Percentiles rank a stretch among this genome's conserved stretches.
These are phyloP conservation scores for Eristalinus sepulchralis DNA, from an alignment of 2,888 invertebrate genomes.

Conservation along the genomic window DNA sequence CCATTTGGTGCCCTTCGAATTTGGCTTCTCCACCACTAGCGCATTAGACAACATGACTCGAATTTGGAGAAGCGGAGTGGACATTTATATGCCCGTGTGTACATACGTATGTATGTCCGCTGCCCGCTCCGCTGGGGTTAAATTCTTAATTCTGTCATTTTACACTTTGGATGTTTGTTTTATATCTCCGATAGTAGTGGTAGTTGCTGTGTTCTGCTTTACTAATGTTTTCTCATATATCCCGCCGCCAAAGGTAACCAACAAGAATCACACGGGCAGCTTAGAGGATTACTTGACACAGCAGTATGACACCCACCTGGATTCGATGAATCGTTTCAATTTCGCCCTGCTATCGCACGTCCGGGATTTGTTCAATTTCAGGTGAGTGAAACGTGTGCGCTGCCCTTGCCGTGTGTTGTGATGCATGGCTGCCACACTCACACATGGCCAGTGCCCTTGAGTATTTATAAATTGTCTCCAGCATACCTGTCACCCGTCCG, in stretches of 20 bases:
- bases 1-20: slow-evolving; percentile 65
- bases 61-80: neutral
- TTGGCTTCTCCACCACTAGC: slow-evolving; percentile 37
- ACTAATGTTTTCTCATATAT: slow-evolving; percentile 28
- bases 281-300: slow-evolving; percentile 82
- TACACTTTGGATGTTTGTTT: slow-evolving; percentile 53
- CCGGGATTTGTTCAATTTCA: slow-evolving; percentile 85
- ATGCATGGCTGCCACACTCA: neutral
- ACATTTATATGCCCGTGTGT: slow-evolving; percentile 32
- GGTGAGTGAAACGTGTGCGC: slow-evolving; percentile 80
- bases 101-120: slow-evolving; percentile 34
- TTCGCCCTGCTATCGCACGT: slow-evolving; percentile 84
- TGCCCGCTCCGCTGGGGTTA: slow-evolving; percentile 52
- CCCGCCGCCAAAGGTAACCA: slow-evolving; percentile 77
- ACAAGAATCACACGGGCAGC: slow-evolving; percentile 79
- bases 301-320: slow-evolving; percentile 82
- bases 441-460: slow-evolving; percentile 10
- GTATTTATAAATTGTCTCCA: slow-evolving; percentile 62
- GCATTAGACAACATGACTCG: neutral
- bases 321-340: slow-evolving; percentile 85
- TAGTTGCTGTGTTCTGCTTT: slow-evolving; percentile 16
- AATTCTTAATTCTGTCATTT: slow-evolving; percentile 68
- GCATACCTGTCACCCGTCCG: neutral
- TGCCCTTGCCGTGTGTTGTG: slow-evolving; percentile 11
- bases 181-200: neutral